A percentile compares a stretch with the other conserved stretches of the same genome.
These are phyloP conservation scores for Frankliniella intonsa DNA, from an alignment of 2,888 invertebrate species.

Conservation along the genomic window DNA sequence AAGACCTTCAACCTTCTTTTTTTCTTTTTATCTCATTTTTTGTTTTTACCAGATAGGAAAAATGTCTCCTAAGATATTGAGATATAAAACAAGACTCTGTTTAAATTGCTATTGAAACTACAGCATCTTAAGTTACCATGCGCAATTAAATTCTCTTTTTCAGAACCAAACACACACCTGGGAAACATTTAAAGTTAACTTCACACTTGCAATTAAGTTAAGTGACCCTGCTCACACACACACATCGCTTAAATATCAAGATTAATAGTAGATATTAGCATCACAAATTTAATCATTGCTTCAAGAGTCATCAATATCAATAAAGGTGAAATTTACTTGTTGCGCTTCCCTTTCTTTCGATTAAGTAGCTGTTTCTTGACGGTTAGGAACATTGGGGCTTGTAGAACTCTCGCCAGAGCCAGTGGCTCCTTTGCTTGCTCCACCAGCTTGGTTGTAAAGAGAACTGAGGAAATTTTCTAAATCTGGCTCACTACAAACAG, in stretches of 20 bases:
- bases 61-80: neutral
- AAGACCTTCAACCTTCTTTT: too few relatives aligned
- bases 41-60: too few relatives aligned
- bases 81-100: neutral
- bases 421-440: slow-evolving; percentile 43
- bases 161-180: neutral
- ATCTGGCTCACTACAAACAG: slow-evolving; percentile 60
- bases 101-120: too few relatives aligned
- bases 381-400: neutral
- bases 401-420: slow-evolving; percentile 23
- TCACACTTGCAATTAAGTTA: slow-evolving; percentile 13
- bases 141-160: neutral
- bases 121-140: too few relatives aligned
- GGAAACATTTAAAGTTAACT: neutral
- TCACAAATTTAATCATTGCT: slow-evolving; percentile 21
- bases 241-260: slow-evolving; percentile 3
- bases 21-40: too few relatives aligned
- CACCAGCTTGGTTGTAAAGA: slow-evolving; percentile 63
- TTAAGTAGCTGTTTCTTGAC: slow-evolving; percentile 34
- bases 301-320: slow-evolving; percentile 5
- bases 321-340: slow-evolving; percentile 35
- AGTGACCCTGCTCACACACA: slow-evolving; percentile 23
- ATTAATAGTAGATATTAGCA: slow-evolving; percentile 25
- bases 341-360: slow-evolving; percentile 37
- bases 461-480: slow-evolving; percentile 78